Evolutionary conservation across 92 coral and sea anemone species (phyloP).

Genomic region (Bergia puertoricense): DNA sequence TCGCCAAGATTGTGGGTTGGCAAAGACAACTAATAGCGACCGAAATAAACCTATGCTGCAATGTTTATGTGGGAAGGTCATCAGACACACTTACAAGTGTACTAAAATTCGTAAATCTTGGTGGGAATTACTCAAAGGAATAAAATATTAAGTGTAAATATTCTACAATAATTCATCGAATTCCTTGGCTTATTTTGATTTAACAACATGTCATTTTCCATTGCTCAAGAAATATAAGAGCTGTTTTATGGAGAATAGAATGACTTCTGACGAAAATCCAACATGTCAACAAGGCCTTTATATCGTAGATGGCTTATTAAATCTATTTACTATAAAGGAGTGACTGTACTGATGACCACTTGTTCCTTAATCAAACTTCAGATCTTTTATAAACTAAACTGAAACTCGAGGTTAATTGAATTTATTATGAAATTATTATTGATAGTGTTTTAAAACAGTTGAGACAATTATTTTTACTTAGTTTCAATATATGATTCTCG

Average conservation of each 20-base stretch:
- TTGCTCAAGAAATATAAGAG: not conserved
- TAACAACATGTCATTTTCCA: not conserved
- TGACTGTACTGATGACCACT: slow-evolving; percentile 7
- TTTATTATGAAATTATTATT: slow-evolving; percentile 56
- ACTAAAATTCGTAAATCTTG: not conserved
- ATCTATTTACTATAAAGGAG: slow-evolving; percentile 25
- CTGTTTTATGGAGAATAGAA: not conserved
- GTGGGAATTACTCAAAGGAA: not conserved
- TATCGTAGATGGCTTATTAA: slow-evolving; percentile 3
- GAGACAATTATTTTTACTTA: slow-evolving; percentile 34
- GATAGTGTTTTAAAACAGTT: slow-evolving; percentile 40
- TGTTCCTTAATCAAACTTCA: slow-evolving; percentile 13
- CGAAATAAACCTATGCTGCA: not conserved
- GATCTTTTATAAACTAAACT: slow-evolving; percentile 46
- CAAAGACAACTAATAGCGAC: not conserved
- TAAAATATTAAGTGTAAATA: not conserved
- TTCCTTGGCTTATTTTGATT: not conserved
- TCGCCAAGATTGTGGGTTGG: slow-evolving; percentile 26
- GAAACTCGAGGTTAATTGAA: slow-evolving; percentile 61
- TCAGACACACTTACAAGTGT: not conserved
- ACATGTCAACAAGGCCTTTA: slow-evolving; percentile 22
- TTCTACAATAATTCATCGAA: not conserved
- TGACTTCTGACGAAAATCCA: not conserved
- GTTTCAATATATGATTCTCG: not conserved
- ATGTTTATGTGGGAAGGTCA: not conserved